phyloP scores from a whole-genome alignment of 2,888 invertebrate genomes.

The Aspidapion aeneum region DNA sequence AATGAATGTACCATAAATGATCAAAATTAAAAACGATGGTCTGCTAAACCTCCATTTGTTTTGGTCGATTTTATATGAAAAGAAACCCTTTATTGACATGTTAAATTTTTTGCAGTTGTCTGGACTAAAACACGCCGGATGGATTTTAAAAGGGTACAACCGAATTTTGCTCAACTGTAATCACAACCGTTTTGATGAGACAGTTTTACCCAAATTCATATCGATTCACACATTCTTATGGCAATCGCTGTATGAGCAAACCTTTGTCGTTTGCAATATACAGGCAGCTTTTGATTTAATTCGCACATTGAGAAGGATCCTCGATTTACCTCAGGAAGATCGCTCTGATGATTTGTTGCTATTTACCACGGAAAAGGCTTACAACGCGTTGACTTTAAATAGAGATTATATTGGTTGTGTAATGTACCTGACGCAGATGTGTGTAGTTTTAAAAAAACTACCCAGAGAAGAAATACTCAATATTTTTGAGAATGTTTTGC shows the following conservation, averaged over 20 bases:
- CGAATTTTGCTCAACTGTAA: slow-evolving; percentile 26
- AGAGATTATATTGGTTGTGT: slow-evolving; percentile 26
- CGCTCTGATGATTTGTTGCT: slow-evolving; percentile 21
- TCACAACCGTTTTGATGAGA: neutral
- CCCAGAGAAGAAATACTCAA: slow-evolving; percentile 23
- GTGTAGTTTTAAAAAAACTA: slow-evolving; percentile 25
- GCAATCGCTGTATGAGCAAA: slow-evolving; percentile 26
- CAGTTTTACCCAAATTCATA: slow-evolving; percentile 25
- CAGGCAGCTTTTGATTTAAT: slow-evolving; percentile 28
- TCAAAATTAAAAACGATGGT: too few relatives aligned
- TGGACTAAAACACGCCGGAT: slow-evolving; percentile 20
- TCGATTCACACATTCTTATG: slow-evolving; percentile 25
- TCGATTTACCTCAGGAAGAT: slow-evolving; percentile 23
- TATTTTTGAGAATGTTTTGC: slow-evolving; percentile 26
- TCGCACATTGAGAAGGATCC: slow-evolving; percentile 24
- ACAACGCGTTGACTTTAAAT: slow-evolving; percentile 21
- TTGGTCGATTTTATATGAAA: too few relatives aligned
- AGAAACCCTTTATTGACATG: too few relatives aligned
- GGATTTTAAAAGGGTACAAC: slow-evolving; percentile 23
- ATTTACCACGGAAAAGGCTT: slow-evolving; percentile 26
- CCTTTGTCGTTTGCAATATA: slow-evolving; percentile 24
- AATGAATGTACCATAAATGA: too few relatives aligned
- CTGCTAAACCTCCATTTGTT: too few relatives aligned
- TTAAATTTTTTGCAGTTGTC: too few relatives aligned
- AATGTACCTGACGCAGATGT: slow-evolving; percentile 32